Percentiles rank a stretch among this genome's conserved stretches.
phyloP scores from a whole-genome alignment of 2,888 invertebrate genomes.

The Ochlodes sylvanus region DNA sequence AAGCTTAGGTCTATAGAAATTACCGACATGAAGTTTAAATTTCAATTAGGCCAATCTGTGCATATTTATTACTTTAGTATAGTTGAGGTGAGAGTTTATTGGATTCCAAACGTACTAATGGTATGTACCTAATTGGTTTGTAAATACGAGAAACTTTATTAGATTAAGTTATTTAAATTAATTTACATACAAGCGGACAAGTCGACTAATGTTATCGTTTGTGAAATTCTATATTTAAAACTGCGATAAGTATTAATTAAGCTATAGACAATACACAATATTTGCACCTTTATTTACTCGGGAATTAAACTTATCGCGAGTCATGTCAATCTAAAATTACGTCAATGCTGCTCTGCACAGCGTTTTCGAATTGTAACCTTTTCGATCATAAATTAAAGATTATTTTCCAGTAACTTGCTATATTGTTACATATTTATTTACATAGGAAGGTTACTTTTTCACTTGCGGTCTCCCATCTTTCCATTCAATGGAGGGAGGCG shows the following conservation, averaged over 20 bases:
- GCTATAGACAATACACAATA: slow-evolving; percentile 17
- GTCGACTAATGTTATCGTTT: background rate
- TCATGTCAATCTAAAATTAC: slow-evolving; percentile 16
- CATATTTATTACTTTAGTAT: no score
- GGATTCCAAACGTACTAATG: no score
- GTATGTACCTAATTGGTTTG: no score
- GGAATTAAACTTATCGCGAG: slow-evolving; percentile 27
- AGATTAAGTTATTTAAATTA: no score
- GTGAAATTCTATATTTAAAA: slow-evolving; percentile 28
- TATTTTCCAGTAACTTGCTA: background rate
- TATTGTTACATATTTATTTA: slow-evolving; percentile 10
- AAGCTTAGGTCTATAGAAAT: no score
- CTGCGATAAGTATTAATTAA: slow-evolving; percentile 13
- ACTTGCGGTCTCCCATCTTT: background rate
- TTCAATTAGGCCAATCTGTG: no score
- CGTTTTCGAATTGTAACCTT: background rate
- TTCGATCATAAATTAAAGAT: background rate
- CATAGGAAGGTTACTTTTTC: slow-evolving; percentile 12
- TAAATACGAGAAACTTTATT: no score
- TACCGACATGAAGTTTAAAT: no score
- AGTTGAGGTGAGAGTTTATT: no score
- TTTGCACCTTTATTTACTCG: slow-evolving; percentile 20
- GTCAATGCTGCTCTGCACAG: slow-evolving; percentile 2
- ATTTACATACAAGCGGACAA: background rate
- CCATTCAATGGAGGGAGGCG: slow-evolving; percentile 18